A percentile compares a stretch with the other conserved stretches of the same genome.
Conservation (phyloP, 1,140 invertebrate genomes). For the Neoseiulus cucumeris region DNA sequence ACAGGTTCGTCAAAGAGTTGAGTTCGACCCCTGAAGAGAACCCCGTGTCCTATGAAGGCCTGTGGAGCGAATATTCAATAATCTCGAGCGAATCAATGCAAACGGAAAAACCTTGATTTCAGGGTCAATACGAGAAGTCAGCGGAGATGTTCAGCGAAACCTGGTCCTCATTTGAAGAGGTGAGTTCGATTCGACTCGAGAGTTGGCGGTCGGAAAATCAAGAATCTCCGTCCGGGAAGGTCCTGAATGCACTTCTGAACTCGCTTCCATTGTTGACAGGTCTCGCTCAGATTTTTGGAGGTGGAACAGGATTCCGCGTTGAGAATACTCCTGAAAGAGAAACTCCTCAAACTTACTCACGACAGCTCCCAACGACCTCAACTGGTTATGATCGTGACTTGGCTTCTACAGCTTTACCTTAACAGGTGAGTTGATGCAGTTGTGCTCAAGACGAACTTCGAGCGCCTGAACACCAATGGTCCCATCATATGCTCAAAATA, state of each 20-base stretch:
- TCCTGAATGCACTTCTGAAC: too few species aligned
- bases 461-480: too few species aligned
- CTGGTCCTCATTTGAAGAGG: conserved; percentile 12
- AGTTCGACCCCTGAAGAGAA: conserved; percentile 31
- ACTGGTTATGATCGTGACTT: conserved; percentile 73
- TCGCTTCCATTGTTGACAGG: conserved; percentile 50
- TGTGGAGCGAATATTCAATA: not conserved
- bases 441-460: not conserved
- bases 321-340: conserved; percentile 56
- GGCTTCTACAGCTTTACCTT: conserved; percentile 77
- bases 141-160: conserved; percentile 1
- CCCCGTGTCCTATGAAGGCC: not conserved
- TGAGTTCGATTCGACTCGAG: not conserved
- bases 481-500: too few species aligned
- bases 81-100: too few species aligned
- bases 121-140: not conserved
- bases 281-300: conserved; percentile 76
- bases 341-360: conserved; percentile 21
- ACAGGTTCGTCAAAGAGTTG: conserved; percentile 37
- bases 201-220: not conserved
- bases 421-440: conserved; percentile 29
- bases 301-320: conserved; percentile 58
- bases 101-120: too few species aligned
- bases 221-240: too few species aligned
- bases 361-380: conserved; percentile 27